Base-by-base conservation (phyloP, 2,797 vertebrate genomes). In the Dromococcyx pavoninus region DNA sequence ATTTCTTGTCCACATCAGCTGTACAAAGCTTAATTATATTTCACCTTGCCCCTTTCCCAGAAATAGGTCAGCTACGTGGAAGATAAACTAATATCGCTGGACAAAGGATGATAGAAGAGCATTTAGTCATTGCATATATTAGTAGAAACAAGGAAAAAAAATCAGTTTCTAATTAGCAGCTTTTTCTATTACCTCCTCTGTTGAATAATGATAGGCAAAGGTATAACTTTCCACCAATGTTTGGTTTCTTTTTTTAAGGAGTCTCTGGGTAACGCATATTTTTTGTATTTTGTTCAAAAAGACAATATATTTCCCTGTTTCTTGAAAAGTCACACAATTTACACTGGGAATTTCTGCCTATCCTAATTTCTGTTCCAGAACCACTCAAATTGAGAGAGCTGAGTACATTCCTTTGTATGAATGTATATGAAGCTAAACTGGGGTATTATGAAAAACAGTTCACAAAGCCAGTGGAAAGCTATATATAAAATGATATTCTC, bases 401-500 rank as follows among this genome's bases (percentile, higher is more conserved):
- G 94, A 97, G 88, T 93, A 89, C 93, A 90, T 94, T 92, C 74
- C 57, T 96, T 96, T 96, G 92, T 94, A 94, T 94, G 88, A 96
- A 96, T 94, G 91, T 94, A 80, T 94, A 95, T 67, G 81, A 86
- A 96, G 96, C 96, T 98, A 97, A 98, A 97, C 97, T 93, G 89
- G 96, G 97, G 44, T 96, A 96, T 96, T 97, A 96, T 97, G 96
- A 96, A 97, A 96, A 98, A 96, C 94, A 97, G 98, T 98, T 98
- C 98, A 98, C 97, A 98, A 98, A 98, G 97, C 97, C 97, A 98
- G 95, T 97, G 94, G 96, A 97, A 98, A 97, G 96, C 98, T 98
- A 98, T 98, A 97, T 98, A 98, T 98, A 98, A 98, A 98, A 97
- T 97, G 84, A 98, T 98, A 97, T 97, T 97, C 97, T 97, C 95